phyloP scores from a whole-genome alignment of 2,797 vertebrate species.

The Ctenochaetus hawaiiensis region DNA sequence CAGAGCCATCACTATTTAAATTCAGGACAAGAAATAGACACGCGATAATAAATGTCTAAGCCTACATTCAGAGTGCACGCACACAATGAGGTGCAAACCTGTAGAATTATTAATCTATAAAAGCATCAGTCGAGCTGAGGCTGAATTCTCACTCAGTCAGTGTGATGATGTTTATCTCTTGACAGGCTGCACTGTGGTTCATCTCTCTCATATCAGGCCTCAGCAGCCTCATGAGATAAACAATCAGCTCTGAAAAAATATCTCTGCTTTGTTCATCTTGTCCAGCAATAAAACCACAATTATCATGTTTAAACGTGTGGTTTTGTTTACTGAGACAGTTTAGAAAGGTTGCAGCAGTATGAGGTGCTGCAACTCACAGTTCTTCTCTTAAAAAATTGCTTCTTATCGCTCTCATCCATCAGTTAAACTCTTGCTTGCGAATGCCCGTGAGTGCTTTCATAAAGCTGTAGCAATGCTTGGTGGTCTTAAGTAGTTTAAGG shows the following conservation, averaged over 20 bases:
- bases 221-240: neutral
- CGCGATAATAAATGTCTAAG: neutral
- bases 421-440: neutral
- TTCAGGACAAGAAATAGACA: neutral
- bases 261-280: neutral
- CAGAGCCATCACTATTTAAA: neutral
- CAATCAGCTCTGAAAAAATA: no score
- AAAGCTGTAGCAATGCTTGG: fast-evolving
- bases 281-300: conserved; percentile 16
- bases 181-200: neutral
- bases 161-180: fast-evolving
- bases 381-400: neutral
- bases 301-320: fast-evolving
- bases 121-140: neutral
- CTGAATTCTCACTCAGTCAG: neutral
- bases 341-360: no score
- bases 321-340: neutral
- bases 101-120: neutral
- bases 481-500: neutral
- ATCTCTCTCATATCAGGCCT: neutral
- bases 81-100: neutral
- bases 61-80: neutral
- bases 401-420: neutral
- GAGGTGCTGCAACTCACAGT: neutral
- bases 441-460: neutral